Percentiles rank a stretch among this genome's conserved stretches.
phyloP scores from a whole-genome alignment of 2,888 invertebrate species.

The Esperia sulphurella region DNA sequence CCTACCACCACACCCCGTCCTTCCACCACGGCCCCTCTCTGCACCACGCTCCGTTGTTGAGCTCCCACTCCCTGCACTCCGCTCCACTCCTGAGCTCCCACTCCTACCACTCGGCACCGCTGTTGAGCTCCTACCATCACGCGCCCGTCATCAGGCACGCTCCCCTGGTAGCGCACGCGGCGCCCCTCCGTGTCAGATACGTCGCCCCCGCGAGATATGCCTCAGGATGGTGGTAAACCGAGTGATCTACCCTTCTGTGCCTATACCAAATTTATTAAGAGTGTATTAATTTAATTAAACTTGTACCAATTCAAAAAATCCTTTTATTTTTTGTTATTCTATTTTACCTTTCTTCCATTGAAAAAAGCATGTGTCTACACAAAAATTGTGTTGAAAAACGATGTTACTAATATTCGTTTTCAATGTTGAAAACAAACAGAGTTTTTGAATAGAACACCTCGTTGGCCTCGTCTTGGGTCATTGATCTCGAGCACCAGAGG shows the following conservation, averaged over 20 bases:
- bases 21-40: neutral
- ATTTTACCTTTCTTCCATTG: too few relatives aligned
- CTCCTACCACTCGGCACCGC: conserved; percentile 12
- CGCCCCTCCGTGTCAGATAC: conserved; percentile 7
- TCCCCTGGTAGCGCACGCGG: conserved; percentile 9
- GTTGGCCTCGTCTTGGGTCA: too few relatives aligned
- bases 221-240: conserved; percentile 21
- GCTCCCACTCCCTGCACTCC: conserved; percentile 13
- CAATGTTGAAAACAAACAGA: too few relatives aligned
- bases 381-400: too few relatives aligned
- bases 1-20: neutral
- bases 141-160: conserved; percentile 7
- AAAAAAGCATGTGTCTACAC: too few relatives aligned
- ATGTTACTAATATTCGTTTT: too few relatives aligned
- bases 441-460: too few relatives aligned
- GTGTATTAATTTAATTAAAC: neutral
- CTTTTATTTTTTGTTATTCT: too few relatives aligned
- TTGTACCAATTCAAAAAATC: too few relatives aligned
- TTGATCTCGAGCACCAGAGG: too few relatives aligned
- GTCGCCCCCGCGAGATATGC: conserved; percentile 21
- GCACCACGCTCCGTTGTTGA: conserved; percentile 18
- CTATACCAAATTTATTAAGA: conserved; percentile 1
- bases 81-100: conserved; percentile 12
- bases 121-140: conserved; percentile 7
- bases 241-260: neutral